Evolutionary conservation across 2,888 invertebrate species (phyloP), one percentile per base, ranked within the genome.

Genomic region (Sylvicola fuscatus): DNA sequence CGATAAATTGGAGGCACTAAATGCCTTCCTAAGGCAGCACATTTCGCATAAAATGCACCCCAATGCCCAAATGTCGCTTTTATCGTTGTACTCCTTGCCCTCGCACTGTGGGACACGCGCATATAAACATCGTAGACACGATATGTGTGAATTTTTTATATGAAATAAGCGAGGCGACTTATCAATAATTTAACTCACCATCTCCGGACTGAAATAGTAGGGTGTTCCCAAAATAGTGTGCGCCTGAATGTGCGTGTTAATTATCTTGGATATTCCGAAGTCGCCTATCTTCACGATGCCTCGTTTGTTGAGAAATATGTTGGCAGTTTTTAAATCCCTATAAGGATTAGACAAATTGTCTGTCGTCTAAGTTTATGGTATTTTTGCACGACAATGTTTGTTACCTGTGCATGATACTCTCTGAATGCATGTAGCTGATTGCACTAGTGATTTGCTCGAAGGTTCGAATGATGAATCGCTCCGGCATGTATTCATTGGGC

Each of bases 11-110:
- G 71, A 65, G 1, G 75, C 78, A 41, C 77, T 74, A 54, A 79
- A 79, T 2, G 78, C 71, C 52, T 72, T 75, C 46, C 70, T 69
- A 14, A 77, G 56, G 46, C 73, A 71, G 14, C 72, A 69, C 64
- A 80, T 70, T 54, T 80, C 80, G 47, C 79, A 78, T 30, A 81
- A 55, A 45, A 80, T 73, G 51, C 80, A 81, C 11, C 78, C 77
- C 37, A 79, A 52, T 1, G 80, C 76, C 80, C 80, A 81, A 42
- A 80, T 71, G 49, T 80, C 80, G 27, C 76, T 75, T 51, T 80
- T 79, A 47, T 74, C 70, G 50, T 77, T 72, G 49, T 80, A 80
- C 33, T 72, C 66, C 47, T 73, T 72, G 3, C 78, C 78, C 54
- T 77, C 76, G 51, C 78, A 79, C 76, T 76, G 48, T n/a, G 21